A percentile compares a stretch with the other conserved stretches of the same genome.
These are phyloP conservation scores for Nestor notabilis DNA, from an alignment of 2,113 vertebrate genomes.

Conservation along the genomic window DNA sequence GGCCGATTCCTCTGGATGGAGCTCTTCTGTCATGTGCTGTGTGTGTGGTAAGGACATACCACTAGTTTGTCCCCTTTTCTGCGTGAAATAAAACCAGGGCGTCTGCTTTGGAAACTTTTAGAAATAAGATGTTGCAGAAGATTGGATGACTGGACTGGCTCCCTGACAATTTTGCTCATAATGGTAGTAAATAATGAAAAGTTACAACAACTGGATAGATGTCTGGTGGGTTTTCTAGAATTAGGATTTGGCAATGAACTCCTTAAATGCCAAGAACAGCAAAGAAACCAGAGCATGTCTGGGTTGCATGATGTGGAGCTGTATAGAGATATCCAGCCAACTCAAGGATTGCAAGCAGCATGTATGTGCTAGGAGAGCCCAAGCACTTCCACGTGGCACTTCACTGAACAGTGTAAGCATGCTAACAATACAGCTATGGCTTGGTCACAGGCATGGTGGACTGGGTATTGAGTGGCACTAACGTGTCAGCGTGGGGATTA, in stretches of 20 bases:
- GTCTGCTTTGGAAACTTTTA: not conserved
- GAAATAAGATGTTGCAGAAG: not conserved
- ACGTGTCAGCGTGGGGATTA: not conserved
- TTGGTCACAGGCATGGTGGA: not conserved
- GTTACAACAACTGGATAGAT: not conserved
- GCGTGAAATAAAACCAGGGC: not conserved
- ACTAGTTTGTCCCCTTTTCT: not conserved
- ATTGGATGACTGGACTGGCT: not conserved
- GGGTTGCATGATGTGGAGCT: not conserved
- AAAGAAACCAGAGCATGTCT: not conserved
- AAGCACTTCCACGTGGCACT: not conserved
- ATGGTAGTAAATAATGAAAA: not conserved
- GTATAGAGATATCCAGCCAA: not conserved
- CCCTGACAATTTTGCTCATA: not conserved
- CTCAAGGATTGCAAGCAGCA: not conserved
- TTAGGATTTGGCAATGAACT: not conserved
- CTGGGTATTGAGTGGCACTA: not conserved
- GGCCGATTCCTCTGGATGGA: conserved; percentile 84
- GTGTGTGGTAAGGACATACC: conserved; percentile 84
- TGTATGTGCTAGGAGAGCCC: not conserved
- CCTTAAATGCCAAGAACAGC: not conserved
- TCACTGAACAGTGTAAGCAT: not conserved
- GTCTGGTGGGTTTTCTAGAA: not conserved
- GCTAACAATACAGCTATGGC: not conserved
- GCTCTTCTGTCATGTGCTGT: conserved; percentile 85